phyloP scores from a whole-genome alignment of 2,797 vertebrate genomes.

The Arnoldichthys spilopterus region DNA sequence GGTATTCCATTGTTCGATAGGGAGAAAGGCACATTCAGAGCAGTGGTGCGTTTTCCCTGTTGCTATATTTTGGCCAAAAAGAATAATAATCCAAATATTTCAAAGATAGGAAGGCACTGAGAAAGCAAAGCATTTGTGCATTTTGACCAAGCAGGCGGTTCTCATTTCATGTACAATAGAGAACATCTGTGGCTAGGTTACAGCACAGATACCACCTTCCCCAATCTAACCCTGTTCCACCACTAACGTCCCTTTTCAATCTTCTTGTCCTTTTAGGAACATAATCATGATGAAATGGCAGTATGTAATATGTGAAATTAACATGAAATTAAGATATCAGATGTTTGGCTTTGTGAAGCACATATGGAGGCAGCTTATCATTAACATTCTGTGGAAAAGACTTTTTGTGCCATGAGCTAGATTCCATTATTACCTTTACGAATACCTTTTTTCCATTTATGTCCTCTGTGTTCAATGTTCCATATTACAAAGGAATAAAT shows the following conservation, averaged over 20 bases:
- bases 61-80: conserved; percentile 48
- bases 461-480: conserved; percentile 30
- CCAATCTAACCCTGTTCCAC: conserved; percentile 36
- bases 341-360: conserved; percentile 29
- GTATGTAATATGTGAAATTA: conserved; percentile 54
- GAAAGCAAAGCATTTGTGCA: conserved; percentile 50
- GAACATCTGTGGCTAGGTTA: conserved; percentile 61
- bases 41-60: conserved; percentile 38
- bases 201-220: conserved; percentile 38
- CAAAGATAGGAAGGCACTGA: conserved; percentile 48
- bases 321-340: conserved; percentile 52
- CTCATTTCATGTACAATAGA: conserved; percentile 59
- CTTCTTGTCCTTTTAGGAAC: conserved; percentile 52
- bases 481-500: conserved; percentile 35
- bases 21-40: conserved; percentile 57
- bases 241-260: conserved; percentile 37
- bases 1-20: conserved; percentile 39
- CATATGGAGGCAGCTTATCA: conserved; percentile 33
- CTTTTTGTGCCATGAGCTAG: conserved; percentile 25
- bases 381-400: conserved; percentile 29
- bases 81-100: conserved; percentile 59
- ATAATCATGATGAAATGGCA: conserved; percentile 53
- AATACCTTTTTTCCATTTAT: conserved; percentile 41
- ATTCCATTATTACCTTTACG: conserved; percentile 34
- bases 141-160: conserved; percentile 60